Percentiles rank a stretch among this genome's conserved stretches.
Conservation (phyloP, 2,797 vertebrate genomes). For the Lithobates sylvaticus region DNA sequence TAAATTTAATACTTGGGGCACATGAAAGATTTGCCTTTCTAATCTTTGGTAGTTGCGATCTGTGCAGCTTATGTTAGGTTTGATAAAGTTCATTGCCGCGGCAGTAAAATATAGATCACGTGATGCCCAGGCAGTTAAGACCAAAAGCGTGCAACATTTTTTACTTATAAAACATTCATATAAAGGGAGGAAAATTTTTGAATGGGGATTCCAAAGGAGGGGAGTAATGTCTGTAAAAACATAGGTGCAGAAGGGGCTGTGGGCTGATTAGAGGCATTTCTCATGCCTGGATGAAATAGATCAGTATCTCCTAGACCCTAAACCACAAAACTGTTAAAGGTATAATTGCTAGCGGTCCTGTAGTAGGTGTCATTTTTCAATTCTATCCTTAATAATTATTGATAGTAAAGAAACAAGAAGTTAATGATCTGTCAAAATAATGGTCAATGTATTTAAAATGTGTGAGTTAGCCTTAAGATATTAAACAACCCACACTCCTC, state of each 20-base stretch:
- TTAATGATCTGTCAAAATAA: conserved; percentile 57
- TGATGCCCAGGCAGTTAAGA: not conserved
- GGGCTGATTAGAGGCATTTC: conserved; percentile 25
- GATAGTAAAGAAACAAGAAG: conserved; percentile 29
- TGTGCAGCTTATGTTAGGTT: conserved; percentile 21
- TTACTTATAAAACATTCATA: not conserved
- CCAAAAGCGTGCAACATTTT: not conserved
- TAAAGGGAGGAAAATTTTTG: not conserved
- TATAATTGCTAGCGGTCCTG: conserved; percentile 22
- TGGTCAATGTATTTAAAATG: conserved; percentile 27
- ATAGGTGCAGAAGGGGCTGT: not conserved
- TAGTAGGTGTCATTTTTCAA: conserved; percentile 1
- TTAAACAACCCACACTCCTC: conserved; percentile 2
- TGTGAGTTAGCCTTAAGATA: conserved; percentile 39
- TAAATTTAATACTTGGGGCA: conserved; percentile 63
- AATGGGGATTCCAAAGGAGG: not conserved
- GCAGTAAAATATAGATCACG: conserved; percentile 22
- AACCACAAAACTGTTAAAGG: conserved; percentile 46
- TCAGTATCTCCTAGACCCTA: conserved; percentile 36
- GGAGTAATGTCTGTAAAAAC: conserved; percentile 24
- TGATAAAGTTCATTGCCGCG: conserved; percentile 36
- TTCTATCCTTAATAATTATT: conserved; percentile 36
- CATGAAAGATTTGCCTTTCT: conserved; percentile 12
- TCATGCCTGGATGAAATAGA: conserved; percentile 43
- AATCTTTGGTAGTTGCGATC: not conserved